These are phyloP conservation scores for Pachyseris speciosa DNA, from an alignment of 64 coral and sea anemone species.

Conservation along the genomic window DNA sequence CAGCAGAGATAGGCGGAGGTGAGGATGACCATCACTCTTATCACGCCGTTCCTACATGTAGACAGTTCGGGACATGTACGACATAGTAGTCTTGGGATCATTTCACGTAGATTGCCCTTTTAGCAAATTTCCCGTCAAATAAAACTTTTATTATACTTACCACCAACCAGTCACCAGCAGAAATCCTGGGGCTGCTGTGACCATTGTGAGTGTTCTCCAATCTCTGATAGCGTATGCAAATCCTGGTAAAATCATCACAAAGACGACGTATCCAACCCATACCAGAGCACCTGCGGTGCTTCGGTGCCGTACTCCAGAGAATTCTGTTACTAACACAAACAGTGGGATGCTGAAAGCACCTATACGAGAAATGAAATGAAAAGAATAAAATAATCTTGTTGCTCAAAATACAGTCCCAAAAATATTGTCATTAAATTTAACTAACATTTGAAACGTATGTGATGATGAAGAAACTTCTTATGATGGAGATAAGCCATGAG, in stretches of 20 bases:
- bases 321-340: slow-evolving; percentile 26
- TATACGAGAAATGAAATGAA: neutral
- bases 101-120: too few relatives aligned
- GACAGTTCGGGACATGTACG: too few relatives aligned
- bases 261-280: neutral
- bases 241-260: neutral
- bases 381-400: too few relatives aligned
- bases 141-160: slow-evolving; percentile 38
- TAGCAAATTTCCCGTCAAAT: too few relatives aligned
- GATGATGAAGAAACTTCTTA: too few relatives aligned
- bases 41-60: too few relatives aligned
- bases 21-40: too few relatives aligned
- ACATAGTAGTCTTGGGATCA: too few relatives aligned
- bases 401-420: too few relatives aligned
- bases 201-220: slow-evolving; percentile 16
- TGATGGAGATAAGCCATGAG: too few relatives aligned
- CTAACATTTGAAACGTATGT: too few relatives aligned
- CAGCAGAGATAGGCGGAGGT: too few relatives aligned
- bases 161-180: neutral
- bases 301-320: slow-evolving; percentile 18
- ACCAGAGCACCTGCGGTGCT: neutral
- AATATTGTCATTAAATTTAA: neutral
- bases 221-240: slow-evolving; percentile 26
- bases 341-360: slow-evolving; percentile 28
- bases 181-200: neutral